These are phyloP conservation scores for Diglossa cyanea DNA, from an alignment of 2,797 vertebrate species.

Conservation along the genomic window DNA sequence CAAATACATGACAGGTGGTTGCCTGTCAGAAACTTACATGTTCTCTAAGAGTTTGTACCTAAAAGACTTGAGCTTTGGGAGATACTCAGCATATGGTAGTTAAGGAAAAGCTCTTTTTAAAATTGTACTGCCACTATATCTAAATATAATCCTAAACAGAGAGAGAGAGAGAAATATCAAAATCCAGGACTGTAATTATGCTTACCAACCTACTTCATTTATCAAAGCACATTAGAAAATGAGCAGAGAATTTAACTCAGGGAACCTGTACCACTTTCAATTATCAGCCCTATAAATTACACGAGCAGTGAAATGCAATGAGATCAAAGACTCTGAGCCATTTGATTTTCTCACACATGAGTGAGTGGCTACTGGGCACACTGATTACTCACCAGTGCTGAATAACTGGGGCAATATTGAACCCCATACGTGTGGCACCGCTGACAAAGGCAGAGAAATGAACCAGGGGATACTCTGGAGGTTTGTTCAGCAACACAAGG, in stretches of 20 bases:
- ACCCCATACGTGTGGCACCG: not conserved
- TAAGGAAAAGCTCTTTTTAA: slow-evolving; percentile 27
- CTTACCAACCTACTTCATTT: slow-evolving; percentile 45
- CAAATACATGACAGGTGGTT: not conserved
- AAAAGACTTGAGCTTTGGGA: slow-evolving; percentile 5
- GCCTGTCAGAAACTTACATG: not conserved
- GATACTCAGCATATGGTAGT: slow-evolving; percentile 7
- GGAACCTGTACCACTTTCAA: slow-evolving; percentile 9
- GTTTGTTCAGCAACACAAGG: slow-evolving; percentile 9
- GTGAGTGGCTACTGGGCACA: slow-evolving; percentile 12
- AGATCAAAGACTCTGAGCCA: slow-evolving; percentile 59
- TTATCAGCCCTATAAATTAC: slow-evolving; percentile 52
- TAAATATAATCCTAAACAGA: slow-evolving; percentile 38
- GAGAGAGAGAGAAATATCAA: not conserved
- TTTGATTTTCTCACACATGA: slow-evolving; percentile 50
- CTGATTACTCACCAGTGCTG: slow-evolving; percentile 42
- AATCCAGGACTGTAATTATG: not conserved
- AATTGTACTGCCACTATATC: slow-evolving; percentile 4
- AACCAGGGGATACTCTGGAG: slow-evolving; percentile 18
- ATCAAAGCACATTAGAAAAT: slow-evolving; percentile 25
- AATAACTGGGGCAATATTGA: slow-evolving; percentile 43
- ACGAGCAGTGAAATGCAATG: slow-evolving; percentile 31
- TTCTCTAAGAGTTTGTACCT: not conserved
- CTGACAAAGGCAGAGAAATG: not conserved
- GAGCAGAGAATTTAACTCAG: not conserved